phyloP scores from a whole-genome alignment of 2,888 invertebrate genomes.

The Metalampra italica region DNA sequence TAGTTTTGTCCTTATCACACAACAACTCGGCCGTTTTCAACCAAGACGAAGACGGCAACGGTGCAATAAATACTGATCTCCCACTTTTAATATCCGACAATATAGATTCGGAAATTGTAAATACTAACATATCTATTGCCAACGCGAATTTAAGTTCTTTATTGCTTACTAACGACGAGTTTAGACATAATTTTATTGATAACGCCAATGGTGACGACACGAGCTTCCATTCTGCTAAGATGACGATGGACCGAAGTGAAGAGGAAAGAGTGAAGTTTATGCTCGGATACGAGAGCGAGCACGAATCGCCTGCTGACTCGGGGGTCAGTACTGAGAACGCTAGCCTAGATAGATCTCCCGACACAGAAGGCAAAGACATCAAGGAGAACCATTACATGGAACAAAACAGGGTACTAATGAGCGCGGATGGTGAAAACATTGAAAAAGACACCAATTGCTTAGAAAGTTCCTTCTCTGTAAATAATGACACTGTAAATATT shows the following conservation, averaged over 20 bases:
- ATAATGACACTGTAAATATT: constrained; percentile 54
- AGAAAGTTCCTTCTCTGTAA: constrained; percentile 58
- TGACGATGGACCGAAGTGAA: constrained; percentile 40
- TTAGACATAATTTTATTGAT: constrained; percentile 51
- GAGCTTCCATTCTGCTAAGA: constrained; percentile 60
- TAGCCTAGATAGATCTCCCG: constrained; percentile 82
- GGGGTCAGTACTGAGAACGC: constrained; percentile 87
- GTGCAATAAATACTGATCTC: constrained; percentile 47
- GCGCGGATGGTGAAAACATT: constrained; percentile 39
- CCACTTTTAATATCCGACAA: constrained; percentile 63
- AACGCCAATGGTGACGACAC: constrained; percentile 44
- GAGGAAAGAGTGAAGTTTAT: constrained; percentile 66
- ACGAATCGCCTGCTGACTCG: constrained; percentile 77
- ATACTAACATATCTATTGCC: constrained; percentile 80
- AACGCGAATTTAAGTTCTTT: constrained; percentile 80
- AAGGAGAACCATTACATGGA: constrained; percentile 59
- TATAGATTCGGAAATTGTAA: constrained; percentile 60
- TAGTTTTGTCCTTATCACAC: constrained; percentile 71
- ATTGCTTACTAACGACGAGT: constrained; percentile 72
- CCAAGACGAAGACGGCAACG: constrained; percentile 51
- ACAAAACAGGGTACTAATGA: constrained; percentile 65
- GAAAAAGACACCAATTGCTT: constrained; percentile 34
- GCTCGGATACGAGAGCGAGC: constrained; percentile 71
- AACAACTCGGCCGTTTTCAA: constrained; percentile 69
- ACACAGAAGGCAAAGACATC: constrained; percentile 63